These are phyloP conservation scores for Lycaon pictus DNA, from an alignment of 2,113 vertebrate species.

Conservation along the genomic window DNA sequence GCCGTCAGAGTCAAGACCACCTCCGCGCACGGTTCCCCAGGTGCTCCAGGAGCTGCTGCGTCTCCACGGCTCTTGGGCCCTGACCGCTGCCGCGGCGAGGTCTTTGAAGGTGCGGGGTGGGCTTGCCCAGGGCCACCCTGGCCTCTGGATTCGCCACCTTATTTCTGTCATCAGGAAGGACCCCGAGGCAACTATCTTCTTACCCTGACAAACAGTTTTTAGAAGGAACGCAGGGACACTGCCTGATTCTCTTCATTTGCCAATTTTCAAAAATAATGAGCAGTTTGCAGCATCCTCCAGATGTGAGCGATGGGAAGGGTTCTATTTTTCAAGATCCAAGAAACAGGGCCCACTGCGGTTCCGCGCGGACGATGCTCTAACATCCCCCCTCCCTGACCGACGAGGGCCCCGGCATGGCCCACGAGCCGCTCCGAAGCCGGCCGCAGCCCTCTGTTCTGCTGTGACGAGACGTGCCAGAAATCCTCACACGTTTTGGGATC, in stretches of 20 bases:
- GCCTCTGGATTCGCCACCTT: background rate
- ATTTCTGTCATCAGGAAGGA: background rate
- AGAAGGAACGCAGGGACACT: background rate
- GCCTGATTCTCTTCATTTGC: background rate
- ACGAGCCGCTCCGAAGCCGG: accelerated
- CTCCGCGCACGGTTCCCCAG: background rate
- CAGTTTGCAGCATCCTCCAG: background rate
- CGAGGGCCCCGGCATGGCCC: accelerated
- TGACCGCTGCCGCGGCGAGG: accelerated
- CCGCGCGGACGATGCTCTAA: accelerated
- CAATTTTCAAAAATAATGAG: background rate
- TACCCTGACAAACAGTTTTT: background rate
- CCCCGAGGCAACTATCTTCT: background rate
- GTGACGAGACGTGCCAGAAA: accelerated
- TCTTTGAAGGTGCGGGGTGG: accelerated
- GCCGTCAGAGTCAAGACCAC: background rate
- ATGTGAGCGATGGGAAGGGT: accelerated
- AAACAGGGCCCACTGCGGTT: accelerated
- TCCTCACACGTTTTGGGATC: no score
- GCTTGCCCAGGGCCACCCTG: background rate
- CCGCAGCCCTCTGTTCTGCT: accelerated
- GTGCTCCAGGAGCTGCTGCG: background rate
- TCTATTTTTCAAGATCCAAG: accelerated
- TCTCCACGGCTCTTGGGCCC: accelerated
- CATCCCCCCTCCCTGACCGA: accelerated